A percentile compares a stretch with the other conserved stretches of the same genome.
Conservation (phyloP, 2,113 vertebrate species). For the Microtus pennsylvanicus region DNA sequence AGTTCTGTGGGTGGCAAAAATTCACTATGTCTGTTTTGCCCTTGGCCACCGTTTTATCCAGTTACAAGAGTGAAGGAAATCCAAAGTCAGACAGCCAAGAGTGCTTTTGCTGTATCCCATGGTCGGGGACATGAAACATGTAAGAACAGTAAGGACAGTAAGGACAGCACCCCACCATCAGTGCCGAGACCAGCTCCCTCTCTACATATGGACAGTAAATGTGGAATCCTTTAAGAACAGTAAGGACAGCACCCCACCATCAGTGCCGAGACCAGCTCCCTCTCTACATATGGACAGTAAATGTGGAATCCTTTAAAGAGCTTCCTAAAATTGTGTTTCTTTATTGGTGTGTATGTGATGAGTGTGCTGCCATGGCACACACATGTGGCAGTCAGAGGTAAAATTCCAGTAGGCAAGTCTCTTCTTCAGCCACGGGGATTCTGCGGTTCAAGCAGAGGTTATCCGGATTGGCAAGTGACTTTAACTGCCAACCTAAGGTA, state of each 20-base stretch:
- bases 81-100: neutral
- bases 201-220: neutral
- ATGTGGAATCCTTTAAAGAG: neutral
- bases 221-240: neutral
- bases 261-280: no score
- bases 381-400: neutral
- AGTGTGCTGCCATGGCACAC: neutral
- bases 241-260: neutral
- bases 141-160: neutral
- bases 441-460: neutral
- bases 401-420: neutral
- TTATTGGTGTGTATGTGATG: neutral
- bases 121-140: neutral
- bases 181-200: neutral
- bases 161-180: neutral
- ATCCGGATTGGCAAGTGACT: neutral
- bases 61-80: neutral
- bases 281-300: no score
- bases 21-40: slow-evolving; percentile 57
- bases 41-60: slow-evolving; percentile 62
- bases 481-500: neutral
- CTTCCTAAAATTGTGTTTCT: no score
- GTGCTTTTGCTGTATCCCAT: neutral
- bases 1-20: slow-evolving; percentile 61
- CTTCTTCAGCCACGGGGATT: neutral